phyloP scores from a whole-genome alignment of 2,113 vertebrate genomes.

The Smithornis capensis region DNA sequence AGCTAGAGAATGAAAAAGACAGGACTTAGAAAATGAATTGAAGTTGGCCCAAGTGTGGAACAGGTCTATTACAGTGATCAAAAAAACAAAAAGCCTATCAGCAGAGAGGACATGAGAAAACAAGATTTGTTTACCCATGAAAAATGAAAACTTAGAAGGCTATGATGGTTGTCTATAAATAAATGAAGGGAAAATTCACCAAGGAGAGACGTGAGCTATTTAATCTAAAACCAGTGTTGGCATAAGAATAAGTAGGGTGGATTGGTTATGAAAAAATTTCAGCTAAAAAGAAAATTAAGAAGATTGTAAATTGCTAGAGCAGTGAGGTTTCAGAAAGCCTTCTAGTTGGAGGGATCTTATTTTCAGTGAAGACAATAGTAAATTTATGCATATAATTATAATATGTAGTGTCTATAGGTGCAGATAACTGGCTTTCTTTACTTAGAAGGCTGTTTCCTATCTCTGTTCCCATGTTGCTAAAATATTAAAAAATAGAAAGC shows the following conservation, averaged over 20 bases:
- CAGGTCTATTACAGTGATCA: not conserved
- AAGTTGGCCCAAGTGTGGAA: not conserved
- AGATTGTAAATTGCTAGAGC: not conserved
- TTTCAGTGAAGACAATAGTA: not conserved
- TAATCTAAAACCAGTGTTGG: not conserved
- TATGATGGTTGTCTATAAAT: not conserved
- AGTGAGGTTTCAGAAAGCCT: not conserved
- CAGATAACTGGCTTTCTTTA: not conserved
- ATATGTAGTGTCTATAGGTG: fast-evolving
- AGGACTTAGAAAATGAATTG: not conserved
- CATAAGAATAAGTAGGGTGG: not conserved
- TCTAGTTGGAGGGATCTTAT: not conserved
- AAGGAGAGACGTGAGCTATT: not conserved
- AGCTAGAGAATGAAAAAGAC: not conserved
- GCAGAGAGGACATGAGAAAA: not conserved
- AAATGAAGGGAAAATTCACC: slow-evolving; percentile 4
- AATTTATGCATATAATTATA: not conserved
- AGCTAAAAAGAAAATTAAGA: not conserved
- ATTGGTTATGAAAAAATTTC: not conserved
- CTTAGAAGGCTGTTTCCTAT: not conserved
- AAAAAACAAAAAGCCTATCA: not conserved
- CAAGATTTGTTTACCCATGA: not conserved
- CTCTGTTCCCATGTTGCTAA: not conserved
- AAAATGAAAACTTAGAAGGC: slow-evolving; percentile 15
- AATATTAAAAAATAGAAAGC: not conserved